Conservation (phyloP, 2,113 vertebrate species). For the Eptatretus burgeri region DNA sequence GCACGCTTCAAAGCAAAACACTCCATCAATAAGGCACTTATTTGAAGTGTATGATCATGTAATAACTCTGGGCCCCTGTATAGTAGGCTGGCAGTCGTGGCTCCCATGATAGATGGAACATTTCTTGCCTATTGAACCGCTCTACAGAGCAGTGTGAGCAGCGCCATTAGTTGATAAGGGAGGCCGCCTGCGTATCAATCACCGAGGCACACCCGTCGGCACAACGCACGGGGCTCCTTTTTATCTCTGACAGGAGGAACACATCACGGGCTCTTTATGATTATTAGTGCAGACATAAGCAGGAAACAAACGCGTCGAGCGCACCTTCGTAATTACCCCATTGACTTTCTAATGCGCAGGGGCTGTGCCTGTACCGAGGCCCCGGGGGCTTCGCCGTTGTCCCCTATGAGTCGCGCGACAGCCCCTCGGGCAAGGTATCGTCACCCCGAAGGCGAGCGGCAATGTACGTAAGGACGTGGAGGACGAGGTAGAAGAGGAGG, state of each 20-base stretch:
- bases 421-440: too few relatives aligned
- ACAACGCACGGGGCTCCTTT: background rate
- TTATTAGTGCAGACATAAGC: slow-evolving; percentile 6
- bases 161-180: slow-evolving; percentile 6
- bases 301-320: background rate
- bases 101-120: background rate
- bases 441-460: too few relatives aligned
- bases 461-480: too few relatives aligned
- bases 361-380: too few relatives aligned
- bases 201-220: slow-evolving; percentile 1
- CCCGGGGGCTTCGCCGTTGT: too few relatives aligned
- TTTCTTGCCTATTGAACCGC: background rate
- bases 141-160: background rate
- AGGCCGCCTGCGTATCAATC: slow-evolving; percentile 1
- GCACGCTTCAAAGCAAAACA: background rate
- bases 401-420: too few relatives aligned
- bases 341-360: slow-evolving; percentile 1
- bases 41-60: slow-evolving; percentile 6
- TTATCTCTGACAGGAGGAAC: slow-evolving; percentile 6
- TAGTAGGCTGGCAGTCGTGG: background rate
- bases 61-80: slow-evolving; percentile 3
- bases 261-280: slow-evolving; percentile 3
- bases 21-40: slow-evolving; percentile 5
- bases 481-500: too few relatives aligned
- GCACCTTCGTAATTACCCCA: slow-evolving; percentile 1